Percentiles rank a stretch among this genome's conserved stretches.
These are phyloP conservation scores for Catharus minimus DNA, from an alignment of 2,113 vertebrate species.

Conservation along the genomic window DNA sequence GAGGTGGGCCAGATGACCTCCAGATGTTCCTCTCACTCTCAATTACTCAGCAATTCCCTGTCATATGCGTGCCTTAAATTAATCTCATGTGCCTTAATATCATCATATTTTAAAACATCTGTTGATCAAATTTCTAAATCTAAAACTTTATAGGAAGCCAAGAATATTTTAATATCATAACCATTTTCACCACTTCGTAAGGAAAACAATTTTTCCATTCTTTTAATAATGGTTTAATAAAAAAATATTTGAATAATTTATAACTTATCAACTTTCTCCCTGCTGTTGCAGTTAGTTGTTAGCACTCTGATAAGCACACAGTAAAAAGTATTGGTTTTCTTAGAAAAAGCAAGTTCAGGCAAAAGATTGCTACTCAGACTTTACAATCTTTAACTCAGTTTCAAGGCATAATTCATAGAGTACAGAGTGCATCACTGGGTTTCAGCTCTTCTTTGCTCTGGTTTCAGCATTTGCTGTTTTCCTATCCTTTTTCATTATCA, in stretches of 20 bases:
- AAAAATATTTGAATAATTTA: constrained; percentile 16
- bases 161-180: neutral
- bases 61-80: neutral
- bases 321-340: neutral
- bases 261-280: neutral
- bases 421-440: neutral
- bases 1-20: neutral
- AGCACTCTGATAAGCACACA: neutral
- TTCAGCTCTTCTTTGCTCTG: neutral
- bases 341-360: neutral
- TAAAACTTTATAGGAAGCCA: neutral
- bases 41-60: neutral
- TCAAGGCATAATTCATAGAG: neutral
- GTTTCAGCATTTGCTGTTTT: neutral
- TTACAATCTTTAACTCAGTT: neutral
- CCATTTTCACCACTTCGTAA: neutral
- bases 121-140: neutral
- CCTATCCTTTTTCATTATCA: neutral
- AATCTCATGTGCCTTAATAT: neutral
- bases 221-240: neutral
- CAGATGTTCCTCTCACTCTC: neutral
- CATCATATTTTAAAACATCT: neutral
- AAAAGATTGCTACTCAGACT: neutral
- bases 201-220: neutral
- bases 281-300: neutral